Percentiles rank a stretch among this genome's conserved stretches.
These are phyloP conservation scores for Polylopha cassiicola DNA, from an alignment of 2,888 invertebrate species.

Conservation along the genomic window DNA sequence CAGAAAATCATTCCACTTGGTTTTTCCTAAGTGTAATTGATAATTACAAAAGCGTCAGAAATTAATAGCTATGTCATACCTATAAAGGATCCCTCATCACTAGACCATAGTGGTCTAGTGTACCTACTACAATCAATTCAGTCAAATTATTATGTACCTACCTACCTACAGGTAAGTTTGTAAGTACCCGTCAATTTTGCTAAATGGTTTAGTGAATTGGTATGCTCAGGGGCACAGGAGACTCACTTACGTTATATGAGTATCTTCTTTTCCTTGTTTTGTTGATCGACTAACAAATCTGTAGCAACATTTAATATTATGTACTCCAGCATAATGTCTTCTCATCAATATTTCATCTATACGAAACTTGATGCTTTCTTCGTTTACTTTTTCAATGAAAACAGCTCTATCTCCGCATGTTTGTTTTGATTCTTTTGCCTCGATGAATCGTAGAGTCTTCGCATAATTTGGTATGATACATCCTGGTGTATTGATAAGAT, in stretches of 20 bases:
- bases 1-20: too few relatives aligned
- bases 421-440: constrained; percentile 23
- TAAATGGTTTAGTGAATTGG: neutral
- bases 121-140: too few relatives aligned
- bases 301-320: constrained; percentile 41
- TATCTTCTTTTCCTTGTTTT: constrained; percentile 31
- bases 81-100: too few relatives aligned
- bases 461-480: constrained; percentile 50
- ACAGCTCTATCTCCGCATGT: constrained; percentile 42
- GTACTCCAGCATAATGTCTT: constrained; percentile 27
- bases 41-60: too few relatives aligned
- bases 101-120: too few relatives aligned
- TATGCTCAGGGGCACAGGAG: neutral
- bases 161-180: too few relatives aligned
- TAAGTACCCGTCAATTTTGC: neutral
- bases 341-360: constrained; percentile 34
- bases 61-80: too few relatives aligned
- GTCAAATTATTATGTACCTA: too few relatives aligned
- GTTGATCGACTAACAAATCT: constrained; percentile 35
- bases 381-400: constrained; percentile 32
- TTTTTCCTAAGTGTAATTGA: too few relatives aligned
- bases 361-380: constrained; percentile 33
- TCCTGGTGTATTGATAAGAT: constrained; percentile 46
- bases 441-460: constrained; percentile 34
- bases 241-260: constrained; percentile 35